phyloP scores from a whole-genome alignment of 2,113 vertebrate species.

The Plestiodon gilberti region DNA sequence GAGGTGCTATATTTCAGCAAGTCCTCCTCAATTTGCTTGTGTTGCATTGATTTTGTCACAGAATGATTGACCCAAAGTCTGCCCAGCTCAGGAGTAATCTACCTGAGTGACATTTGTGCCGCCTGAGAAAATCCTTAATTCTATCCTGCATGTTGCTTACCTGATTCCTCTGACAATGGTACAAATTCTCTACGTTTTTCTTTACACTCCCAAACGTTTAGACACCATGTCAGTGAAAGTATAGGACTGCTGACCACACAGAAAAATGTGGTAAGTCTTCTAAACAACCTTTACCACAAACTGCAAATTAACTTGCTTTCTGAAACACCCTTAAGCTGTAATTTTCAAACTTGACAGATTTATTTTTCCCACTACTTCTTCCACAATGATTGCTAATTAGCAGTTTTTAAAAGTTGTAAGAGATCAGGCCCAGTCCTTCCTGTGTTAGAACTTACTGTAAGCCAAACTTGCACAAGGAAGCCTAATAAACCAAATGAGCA shows the following conservation, averaged over 20 bases:
- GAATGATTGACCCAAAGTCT: neutral
- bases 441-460: fast-evolving
- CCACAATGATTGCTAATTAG: slow-evolving; percentile 4
- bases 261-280: slow-evolving; percentile 6
- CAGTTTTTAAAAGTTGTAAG: slow-evolving; percentile 8
- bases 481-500: neutral
- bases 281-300: slow-evolving; percentile 22
- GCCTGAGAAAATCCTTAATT: neutral
- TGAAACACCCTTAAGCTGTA: slow-evolving; percentile 8
- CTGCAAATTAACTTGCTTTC: slow-evolving; percentile 23
- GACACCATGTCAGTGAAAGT: neutral
- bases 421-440: neutral
- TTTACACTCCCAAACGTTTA: neutral
- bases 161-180: neutral
- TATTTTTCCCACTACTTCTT: neutral
- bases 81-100: neutral
- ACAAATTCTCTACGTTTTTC: neutral
- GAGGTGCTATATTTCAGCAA: neutral
- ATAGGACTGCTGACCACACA: slow-evolving; percentile 6
- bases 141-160: neutral
- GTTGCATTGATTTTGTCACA: too few species aligned
- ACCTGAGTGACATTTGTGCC: neutral
- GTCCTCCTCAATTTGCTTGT: neutral
- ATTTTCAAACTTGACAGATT: slow-evolving; percentile 7
- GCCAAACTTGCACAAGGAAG: fast-evolving